Evolutionary conservation across 1,140 invertebrate species (phyloP), one percentile per base, ranked within the genome.

Genomic region (Caenorhabditis inopinata): DNA sequence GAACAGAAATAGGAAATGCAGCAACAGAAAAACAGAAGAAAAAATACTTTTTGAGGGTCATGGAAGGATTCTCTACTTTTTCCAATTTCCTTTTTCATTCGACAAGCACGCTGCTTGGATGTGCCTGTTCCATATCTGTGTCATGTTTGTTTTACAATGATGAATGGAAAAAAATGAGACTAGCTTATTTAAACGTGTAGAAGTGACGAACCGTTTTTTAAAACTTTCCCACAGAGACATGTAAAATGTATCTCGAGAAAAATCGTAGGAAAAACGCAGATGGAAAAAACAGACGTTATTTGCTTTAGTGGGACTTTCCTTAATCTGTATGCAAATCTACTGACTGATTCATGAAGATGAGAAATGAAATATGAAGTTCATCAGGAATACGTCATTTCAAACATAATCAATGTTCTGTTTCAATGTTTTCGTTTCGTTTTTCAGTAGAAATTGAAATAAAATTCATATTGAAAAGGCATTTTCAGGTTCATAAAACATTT

Each of bases 121-220:
- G 6, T 35, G 16, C 23, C 53, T 21, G 35, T 62, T 27, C 51
- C 58, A 68, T 68, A 68, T 68, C 58, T 68, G 58, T 68, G 58
- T 68, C 58, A 68, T 68, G 58, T 68, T 68, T 68, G 58, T 68
- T 68, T 68, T 68, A 68, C 58, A 68, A 68, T 35, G 58, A 68
- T 68, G 58, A 38, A 68, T 68, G 35, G 35, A n/a, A 42, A 68
- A 68, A 53, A 68, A 68, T 42, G 58, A 68, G 58, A 68, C 58
- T 32, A 68, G 58, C 58, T 68, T 68, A 23, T 68, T 68, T 68
- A 29, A 16, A 58, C 14, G 51, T 32, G 18, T 58, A 18, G 58
- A 18, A 42, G 32, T 68, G 58, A 68, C 58, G 58, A 68, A 68
- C 58, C 32, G 58, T 68, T 42, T 68, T 42, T 68, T 42, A 29